Conservation (phyloP, 92 coral and sea anemone genomes). For the Porites evermanni region DNA sequence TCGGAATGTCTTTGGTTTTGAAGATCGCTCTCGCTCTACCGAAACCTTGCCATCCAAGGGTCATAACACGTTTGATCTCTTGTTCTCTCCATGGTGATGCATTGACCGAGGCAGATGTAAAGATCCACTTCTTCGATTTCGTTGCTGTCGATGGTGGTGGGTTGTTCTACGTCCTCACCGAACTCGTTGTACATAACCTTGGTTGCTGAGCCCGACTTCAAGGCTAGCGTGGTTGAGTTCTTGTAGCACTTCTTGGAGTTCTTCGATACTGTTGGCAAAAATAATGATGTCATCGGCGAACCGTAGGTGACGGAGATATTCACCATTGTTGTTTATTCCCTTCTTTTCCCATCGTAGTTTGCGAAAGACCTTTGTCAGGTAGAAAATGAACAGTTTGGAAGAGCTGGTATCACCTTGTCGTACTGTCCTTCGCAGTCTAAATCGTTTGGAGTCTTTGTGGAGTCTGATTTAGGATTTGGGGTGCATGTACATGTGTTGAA, state of each 20-base stretch:
- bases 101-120: neutral
- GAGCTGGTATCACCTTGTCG: neutral
- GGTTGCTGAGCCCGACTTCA: neutral
- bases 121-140: neutral
- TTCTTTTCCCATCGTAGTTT: neutral
- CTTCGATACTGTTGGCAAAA: slow-evolving; percentile 1
- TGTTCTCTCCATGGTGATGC: neutral
- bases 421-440: neutral
- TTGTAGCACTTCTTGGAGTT: slow-evolving; percentile 1
- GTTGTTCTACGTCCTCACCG: neutral
- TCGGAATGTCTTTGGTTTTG: neutral
- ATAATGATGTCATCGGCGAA: neutral
- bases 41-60: neutral
- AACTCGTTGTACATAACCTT: neutral
- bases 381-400: neutral
- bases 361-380: neutral
- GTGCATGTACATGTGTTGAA: neutral
- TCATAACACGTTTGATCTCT: slow-evolving; percentile 1
- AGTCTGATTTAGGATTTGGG: slow-evolving; percentile 1
- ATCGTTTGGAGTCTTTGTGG: neutral
- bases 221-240: neutral
- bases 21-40: neutral
- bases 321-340: neutral
- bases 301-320: neutral
- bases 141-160: neutral